These are phyloP conservation scores for Meteorus colon DNA, from an alignment of 2,888 invertebrate species.

Conservation along the genomic window DNA sequence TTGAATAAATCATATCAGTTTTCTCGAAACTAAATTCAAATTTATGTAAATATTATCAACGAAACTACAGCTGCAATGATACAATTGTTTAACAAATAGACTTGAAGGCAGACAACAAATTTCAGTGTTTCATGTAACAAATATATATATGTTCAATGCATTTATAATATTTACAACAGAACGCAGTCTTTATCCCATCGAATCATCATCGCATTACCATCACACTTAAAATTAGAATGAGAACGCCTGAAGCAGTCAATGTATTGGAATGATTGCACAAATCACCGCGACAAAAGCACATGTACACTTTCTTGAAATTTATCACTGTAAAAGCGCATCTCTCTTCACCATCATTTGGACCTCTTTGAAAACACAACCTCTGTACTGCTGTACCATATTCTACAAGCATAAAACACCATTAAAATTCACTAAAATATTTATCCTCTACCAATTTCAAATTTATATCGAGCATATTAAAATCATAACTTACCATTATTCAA, in stretches of 20 bases:
- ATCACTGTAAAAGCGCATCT: constrained; percentile 90
- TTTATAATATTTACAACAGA: constrained; percentile 23
- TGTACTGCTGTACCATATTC: constrained; percentile 92
- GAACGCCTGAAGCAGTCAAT: constrained; percentile 34
- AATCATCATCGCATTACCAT: constrained; percentile 54
- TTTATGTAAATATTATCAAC: too few species aligned
- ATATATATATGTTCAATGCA: constrained; percentile 12
- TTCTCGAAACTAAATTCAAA: too few species aligned
- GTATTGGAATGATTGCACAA: constrained; percentile 80
- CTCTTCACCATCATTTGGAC: constrained; percentile 91
- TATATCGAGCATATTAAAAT: neutral
- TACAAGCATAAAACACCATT: constrained; percentile 69
- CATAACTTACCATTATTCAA: constrained; percentile 81
- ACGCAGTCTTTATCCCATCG: constrained; percentile 44
- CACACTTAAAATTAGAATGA: constrained; percentile 47
- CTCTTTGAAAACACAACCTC: constrained; percentile 88
- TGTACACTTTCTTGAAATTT: constrained; percentile 87
- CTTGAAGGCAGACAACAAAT: too few species aligned
- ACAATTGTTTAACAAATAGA: too few species aligned
- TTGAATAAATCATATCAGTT: too few species aligned
- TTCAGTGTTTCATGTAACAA: too few species aligned
- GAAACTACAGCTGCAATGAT: too few species aligned
- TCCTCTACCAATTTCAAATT: neutral
- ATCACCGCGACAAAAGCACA: constrained; percentile 94
- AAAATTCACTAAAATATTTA: neutral